Base-by-base conservation (phyloP, 2,113 vertebrate genomes). In the Xyliphius kryptos region DNA sequence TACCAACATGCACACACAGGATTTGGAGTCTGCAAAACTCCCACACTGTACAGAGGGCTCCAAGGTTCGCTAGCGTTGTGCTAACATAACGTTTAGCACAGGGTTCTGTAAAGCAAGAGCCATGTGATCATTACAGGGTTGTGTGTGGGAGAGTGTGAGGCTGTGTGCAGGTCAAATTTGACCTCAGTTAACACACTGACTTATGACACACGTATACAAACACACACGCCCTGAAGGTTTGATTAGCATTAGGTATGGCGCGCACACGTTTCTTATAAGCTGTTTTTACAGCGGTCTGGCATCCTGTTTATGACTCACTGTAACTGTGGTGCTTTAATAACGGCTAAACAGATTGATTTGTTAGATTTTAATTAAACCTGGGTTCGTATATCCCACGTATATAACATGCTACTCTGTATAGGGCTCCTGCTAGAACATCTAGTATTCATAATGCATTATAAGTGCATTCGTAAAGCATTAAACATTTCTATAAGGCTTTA, bases 31-130 rank as follows among this genome's bases (percentile, higher is more conserved):
- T 43, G 8, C 15, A 49, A 32, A 11, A 62, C 76, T 57, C 80
- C 78, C 78, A 82, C 81, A 58, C 74, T 74, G 53, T 49, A 56
- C 38, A 52, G 20, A 38, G 46, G 71, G 70, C 53, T 63, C 43
- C 2, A 52, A 11, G 16, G 48, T 68, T 66, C 60, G 37, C 21
- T 54, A 36, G 46, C 22, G 37, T 53, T 17, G 44, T 22, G 22
- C 58, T 69, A 70, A 76, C 58, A 53, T 48, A 66, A 62, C 48
- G 40, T 63, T 71, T 58, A 63, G 47, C 12, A 20, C 60, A 60
- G 47, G 26, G 52, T 62, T 66, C 44, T 52, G 47, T 16, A 3
- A 1, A 52, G 38, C 19, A 12, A 55, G 37, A 44, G 14, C 56
- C 44, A 38, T 22, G 57, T 38, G 22, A 19, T 49, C 22, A 22